Conservation (phyloP, 2,113 vertebrate genomes). For the Nycticebus coucang region DNA sequence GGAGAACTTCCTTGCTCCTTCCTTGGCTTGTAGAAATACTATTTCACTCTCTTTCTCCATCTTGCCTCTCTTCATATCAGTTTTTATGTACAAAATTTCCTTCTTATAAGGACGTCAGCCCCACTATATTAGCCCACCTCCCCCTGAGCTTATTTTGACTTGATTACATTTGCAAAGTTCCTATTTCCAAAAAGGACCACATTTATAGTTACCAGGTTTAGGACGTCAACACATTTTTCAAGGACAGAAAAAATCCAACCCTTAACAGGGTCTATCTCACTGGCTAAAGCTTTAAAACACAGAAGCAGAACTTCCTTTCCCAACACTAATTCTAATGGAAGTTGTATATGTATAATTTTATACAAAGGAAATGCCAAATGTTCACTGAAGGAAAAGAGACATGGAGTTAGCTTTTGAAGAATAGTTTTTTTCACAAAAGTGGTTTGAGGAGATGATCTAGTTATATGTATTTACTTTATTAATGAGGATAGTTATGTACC, state of each 20-base stretch:
- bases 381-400: not conserved
- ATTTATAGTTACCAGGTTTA: not conserved
- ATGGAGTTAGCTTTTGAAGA: constrained; percentile 7
- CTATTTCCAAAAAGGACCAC: not conserved
- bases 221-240: not conserved
- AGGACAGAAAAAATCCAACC: not conserved
- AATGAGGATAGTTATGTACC: not conserved
- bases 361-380: not conserved
- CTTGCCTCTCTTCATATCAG: too few species aligned
- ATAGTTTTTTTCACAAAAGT: not conserved
- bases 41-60: not conserved
- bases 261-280: not conserved
- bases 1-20: not conserved
- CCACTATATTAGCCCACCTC: not conserved
- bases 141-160: not conserved
- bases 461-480: not conserved
- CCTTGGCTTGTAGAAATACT: not conserved
- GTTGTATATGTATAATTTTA: not conserved
- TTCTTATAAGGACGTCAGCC: not conserved
- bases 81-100: not conserved
- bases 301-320: not conserved
- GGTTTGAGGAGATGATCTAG: not conserved
- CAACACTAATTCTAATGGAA: not conserved
- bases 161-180: not conserved
- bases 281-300: not conserved